Base-by-base conservation (phyloP, 2,888 invertebrate species). In the Noctua janthe region DNA sequence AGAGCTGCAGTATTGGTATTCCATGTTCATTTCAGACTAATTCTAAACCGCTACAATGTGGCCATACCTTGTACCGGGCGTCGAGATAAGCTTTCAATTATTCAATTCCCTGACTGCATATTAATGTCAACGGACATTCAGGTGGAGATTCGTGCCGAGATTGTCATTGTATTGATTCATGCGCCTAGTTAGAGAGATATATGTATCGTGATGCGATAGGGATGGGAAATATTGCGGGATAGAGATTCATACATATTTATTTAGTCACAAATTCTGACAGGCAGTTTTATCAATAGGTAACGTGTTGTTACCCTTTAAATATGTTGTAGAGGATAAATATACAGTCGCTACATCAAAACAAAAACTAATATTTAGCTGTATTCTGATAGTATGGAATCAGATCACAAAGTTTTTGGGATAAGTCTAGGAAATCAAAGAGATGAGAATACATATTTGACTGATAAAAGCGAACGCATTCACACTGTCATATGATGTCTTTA, bases 61-160 rank as follows among this genome's bases (percentile, higher is more conserved):
- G 56, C 77, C 69, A 66, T 49, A 67, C 82, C 84, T 80, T 82
- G 73, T 54, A 70, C 20, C 29, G 67, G 39, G 69, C 64, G n/a
- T 56, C 49, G 84, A 91, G 91, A 91, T 91, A 91, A 90, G 91
- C 91, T 89, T 91, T 91, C 91, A 91, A 91, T 91, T 91, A 91
- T 91, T 91, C 91, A 89, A 86, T 89, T 83, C 79, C 80, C 81
- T 84, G 83, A 87, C 86, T 87, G 89, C 84, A 89, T 89, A 90
- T 89, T 90, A 89, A 91, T 90, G 88, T 87, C 87, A 88, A 79
- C 81, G 87, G 89, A 85, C 82, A 84, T 88, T 85, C 80, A 83
- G 84, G 82, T 83, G 79, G 70, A 81, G 83, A 89, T 90, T 79
- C 51, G 72, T 70, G 69, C 80, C 56, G 87, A 86, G 84, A 90